Base-by-base conservation (phyloP, 1,140 invertebrate species). In the Branchinecta lindahli region DNA sequence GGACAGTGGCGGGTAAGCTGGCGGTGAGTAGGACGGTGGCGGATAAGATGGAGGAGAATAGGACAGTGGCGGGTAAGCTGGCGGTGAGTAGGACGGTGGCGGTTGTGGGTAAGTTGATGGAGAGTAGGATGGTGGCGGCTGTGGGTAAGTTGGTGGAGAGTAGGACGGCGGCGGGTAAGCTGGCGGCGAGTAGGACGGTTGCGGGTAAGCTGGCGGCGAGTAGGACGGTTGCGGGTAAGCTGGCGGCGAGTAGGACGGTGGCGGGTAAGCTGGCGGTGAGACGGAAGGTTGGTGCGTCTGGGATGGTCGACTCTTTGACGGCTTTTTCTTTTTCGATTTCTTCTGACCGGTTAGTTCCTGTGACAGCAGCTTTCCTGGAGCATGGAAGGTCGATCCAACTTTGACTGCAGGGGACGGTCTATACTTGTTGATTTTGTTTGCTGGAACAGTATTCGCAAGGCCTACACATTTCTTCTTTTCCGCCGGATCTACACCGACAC, bases 321-420 rank as follows among this genome's bases (percentile, higher is more conserved):
- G 52, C 18, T 61, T 61, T 6, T 61, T 52, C 47, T 9, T 15
- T 6, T 61, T 61, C 12, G 12, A 15, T 61, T 61, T 61, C 12
- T 15, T 61, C 18, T 6, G 12, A 12, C 18, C 18, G 52, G 12
- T 3, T 15, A 20, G 18, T 3, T 61, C 18, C 52, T 20, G 12
- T 4, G 52, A 61, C 6, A 61, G 18, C 12, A 20, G 18, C 6
- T 61, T 20, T 12, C 18, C 52, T 61, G 52, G 52, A 61, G 52
- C 12, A 61, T 61, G 52, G 52, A 61, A 61, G 52, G 52, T 61
- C 18, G 52, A 61, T 61, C 52, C 52, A 61, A 20, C 52, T 61
- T 61, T 61, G 12, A 61, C 18, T 20, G 12, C 18, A 12, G 52
- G 52, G 52, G 12, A 61, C 18, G 12, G 12, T 15, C 52, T 61